Percentiles rank a stretch among this genome's conserved stretches.
Evolutionary conservation across 2,888 invertebrate genomes (phyloP).

Genomic region (Furcula furcula): DNA sequence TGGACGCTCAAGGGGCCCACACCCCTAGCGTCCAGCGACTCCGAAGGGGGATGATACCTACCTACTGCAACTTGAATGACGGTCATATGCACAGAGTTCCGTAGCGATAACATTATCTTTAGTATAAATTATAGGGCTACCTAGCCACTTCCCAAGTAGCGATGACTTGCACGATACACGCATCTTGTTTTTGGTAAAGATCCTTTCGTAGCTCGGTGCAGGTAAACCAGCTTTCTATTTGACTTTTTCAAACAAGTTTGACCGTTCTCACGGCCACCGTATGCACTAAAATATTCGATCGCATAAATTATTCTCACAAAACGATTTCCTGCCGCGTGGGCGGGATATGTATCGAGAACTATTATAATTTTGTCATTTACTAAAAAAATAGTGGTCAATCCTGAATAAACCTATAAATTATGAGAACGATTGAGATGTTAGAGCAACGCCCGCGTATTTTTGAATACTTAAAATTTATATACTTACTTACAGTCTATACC

Average conservation of each 20-base stretch:
- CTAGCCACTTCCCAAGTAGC: neutral
- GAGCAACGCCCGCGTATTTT: slow-evolving; percentile 32
- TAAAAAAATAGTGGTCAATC: slow-evolving; percentile 15
- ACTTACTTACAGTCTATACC: too few species aligned
- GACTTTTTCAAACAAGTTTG: slow-evolving; percentile 13
- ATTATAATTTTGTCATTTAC: slow-evolving; percentile 21
- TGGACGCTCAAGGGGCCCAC: too few species aligned
- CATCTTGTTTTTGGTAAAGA: neutral
- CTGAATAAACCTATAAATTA: slow-evolving; percentile 25
- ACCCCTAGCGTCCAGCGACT: too few species aligned
- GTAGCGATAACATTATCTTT: too few species aligned
- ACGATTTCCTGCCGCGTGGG: slow-evolving; percentile 28
- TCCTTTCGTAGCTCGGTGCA: slow-evolving; percentile 9
- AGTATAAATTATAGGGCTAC: too few species aligned
- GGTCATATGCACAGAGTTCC: too few species aligned
- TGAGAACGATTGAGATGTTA: slow-evolving; percentile 22
- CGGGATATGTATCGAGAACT: slow-evolving; percentile 10
- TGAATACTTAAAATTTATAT: too few species aligned
- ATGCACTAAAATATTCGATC: slow-evolving; percentile 10
- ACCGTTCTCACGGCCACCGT: slow-evolving; percentile 14
- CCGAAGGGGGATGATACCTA: too few species aligned
- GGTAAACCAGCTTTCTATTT: slow-evolving; percentile 5
- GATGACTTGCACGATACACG: slow-evolving; percentile 8
- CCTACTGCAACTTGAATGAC: too few species aligned
- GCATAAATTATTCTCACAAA: slow-evolving; percentile 13